Evolutionary conservation across 2,888 invertebrate species (phyloP), one percentile per base, ranked within the genome.

Genomic region (Andrena fulva): DNA sequence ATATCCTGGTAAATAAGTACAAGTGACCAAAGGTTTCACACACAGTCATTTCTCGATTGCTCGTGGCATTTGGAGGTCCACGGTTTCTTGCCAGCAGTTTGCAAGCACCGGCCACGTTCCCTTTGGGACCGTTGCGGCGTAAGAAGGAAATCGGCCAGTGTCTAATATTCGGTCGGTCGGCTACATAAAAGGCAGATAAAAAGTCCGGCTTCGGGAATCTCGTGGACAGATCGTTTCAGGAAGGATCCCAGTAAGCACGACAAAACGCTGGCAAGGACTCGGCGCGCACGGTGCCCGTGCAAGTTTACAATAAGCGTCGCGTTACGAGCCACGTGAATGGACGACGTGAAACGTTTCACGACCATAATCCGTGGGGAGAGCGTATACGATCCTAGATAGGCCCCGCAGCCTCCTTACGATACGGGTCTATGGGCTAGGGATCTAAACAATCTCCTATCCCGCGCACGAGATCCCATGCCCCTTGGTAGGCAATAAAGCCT

Each of bases 391-490:
- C 83, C 83, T 80, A 88, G 90, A 90, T 90, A 90, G 90, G 88
- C 89, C 81, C 83, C 81, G 75, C 82, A 85, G 84, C 81, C 84
- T 77, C 83, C 86, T 87, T 82, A 83, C 89, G 87, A 89, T 87
- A 84, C 86, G 70, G 85, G 88, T 89, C 87, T 80, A 89, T 86
- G 87, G 88, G 79, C 80, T 69, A 71, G 85, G 84, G 90, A 91
- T 90, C 91, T 90, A 91, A 90, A 91, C 90, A 91, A 91, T 91
- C 85, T 84, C 75, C 80, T 77, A 77, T 85, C 82, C 76, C 27
- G 81, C 54, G 62, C 84, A 72, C 76, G 77, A 54, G 85, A 81
- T 82, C 81, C 77, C 24, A 60, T 79, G 84, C 79, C 82, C 83
- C 85, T 56, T 24, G 82, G 78, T 88, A 81, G 76, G 82, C 89